A percentile compares a stretch with the other conserved stretches of the same genome.
These are phyloP conservation scores for Dugesia japonica DNA, from an alignment of 2,888 invertebrate genomes.

Conservation along the genomic window DNA sequence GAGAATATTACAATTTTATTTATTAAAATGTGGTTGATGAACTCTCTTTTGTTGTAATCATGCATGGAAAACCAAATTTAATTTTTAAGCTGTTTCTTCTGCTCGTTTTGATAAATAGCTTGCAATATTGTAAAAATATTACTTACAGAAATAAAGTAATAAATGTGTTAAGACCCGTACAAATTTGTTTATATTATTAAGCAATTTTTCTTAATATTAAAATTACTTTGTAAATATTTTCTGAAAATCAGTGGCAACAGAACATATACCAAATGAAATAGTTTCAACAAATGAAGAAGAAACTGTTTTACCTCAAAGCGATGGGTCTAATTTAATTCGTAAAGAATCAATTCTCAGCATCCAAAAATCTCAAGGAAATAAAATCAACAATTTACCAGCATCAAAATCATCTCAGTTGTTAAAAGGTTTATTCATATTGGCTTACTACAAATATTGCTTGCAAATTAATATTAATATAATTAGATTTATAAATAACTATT, in stretches of 20 bases:
- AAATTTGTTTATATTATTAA: too few species aligned
- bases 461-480: too few species aligned
- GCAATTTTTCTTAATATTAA: too few species aligned
- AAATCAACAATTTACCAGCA: not conserved
- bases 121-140: too few species aligned
- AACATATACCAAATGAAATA: not conserved
- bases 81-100: too few species aligned
- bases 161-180: too few species aligned
- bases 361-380: slow-evolving; percentile 7
- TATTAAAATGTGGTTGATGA: too few species aligned
- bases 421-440: too few species aligned
- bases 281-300: not conserved
- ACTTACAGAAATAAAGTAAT: too few species aligned
- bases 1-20: not conserved
- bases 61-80: not conserved
- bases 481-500: too few species aligned
- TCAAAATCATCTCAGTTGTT: not conserved
- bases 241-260: not conserved
- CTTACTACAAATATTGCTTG: too few species aligned
- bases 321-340: not conserved
- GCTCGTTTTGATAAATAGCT: too few species aligned
- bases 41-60: not conserved
- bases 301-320: not conserved
- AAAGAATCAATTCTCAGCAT: not conserved
- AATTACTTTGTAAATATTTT: not conserved